These are phyloP conservation scores for Tychaedon coryphoeus DNA, from an alignment of 2,113 vertebrate genomes.

Conservation along the genomic window DNA sequence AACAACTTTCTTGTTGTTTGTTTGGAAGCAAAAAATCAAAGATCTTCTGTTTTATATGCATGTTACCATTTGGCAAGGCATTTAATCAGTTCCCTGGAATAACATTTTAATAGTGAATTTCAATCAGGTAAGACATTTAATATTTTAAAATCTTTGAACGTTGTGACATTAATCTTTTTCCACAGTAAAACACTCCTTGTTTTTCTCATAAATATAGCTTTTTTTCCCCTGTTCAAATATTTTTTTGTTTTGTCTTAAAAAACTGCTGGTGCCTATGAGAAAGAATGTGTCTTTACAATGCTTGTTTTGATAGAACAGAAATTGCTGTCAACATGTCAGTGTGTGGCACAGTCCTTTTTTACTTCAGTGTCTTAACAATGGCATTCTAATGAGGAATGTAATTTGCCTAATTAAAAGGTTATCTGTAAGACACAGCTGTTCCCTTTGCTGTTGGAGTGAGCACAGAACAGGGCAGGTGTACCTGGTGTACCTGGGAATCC, in stretches of 20 bases:
- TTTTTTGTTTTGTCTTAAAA: neutral
- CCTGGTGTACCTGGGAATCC: neutral
- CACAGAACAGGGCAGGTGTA: too few relatives aligned
- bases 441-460: neutral
- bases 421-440: neutral
- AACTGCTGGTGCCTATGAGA: neutral
- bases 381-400: neutral
- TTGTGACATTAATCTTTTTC: neutral
- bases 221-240: neutral
- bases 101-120: slow-evolving; percentile 6
- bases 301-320: neutral
- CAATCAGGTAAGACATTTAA: neutral
- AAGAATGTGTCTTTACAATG: neutral
- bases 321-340: fast-evolving
- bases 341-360: neutral
- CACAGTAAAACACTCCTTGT: neutral
- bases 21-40: neutral
- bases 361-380: neutral
- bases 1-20: neutral
- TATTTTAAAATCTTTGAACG: slow-evolving; percentile 2
- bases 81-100: neutral
- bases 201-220: neutral
- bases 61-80: neutral
- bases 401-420: neutral
- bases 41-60: neutral